Evolutionary conservation across 2,888 invertebrate species (phyloP), one percentile per base, ranked within the genome.

Genomic region (Cryptops parisi): DNA sequence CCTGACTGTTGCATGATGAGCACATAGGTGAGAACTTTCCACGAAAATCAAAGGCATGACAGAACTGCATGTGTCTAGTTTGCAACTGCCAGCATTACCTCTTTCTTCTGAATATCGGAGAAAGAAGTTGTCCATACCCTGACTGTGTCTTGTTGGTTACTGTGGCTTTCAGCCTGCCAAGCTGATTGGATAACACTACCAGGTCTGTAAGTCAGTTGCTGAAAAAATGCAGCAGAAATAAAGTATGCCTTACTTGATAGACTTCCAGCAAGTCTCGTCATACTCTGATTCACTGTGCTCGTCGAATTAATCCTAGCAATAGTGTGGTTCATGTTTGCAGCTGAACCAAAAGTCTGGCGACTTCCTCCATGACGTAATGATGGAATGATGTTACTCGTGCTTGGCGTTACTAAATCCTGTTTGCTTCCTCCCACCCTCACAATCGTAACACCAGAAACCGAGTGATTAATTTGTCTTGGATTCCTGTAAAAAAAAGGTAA

Each of bases 371-470:
- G 81, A 78, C 62, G 82, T 81, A 54, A 83, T 71, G 51, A 17
- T 2, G 51, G 51, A 5, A 51, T 46, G 17, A 41, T 25, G 22
- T 50, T n/a, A n/a, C n/a, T n/a, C 17, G 52, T 33, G 25, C 47
- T 53, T 9, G 53, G 53, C n/a, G 40, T 47, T 15, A 53, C 24
- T 17, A 56, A 33, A 51, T 61, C 60, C 43, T 60, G 58, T 39
- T 55, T 57, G 48, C 58, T 58, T 39, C 77, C 78, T 43, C 82
- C 82, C 15, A 85, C 75, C 66, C 83, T 82, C 23, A 85, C 84
- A 56, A 85, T 84, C 1, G 85, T 86, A 4, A 85, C 81, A 3
- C 83, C 83, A 2, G 81, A 79, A 0, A 81, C 79, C 1, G 79
- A 82, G 57, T 81, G 78, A 65, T 80, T 80, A 39, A 82, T 79